phyloP scores from a whole-genome alignment of 2,113 vertebrate species.

The Poeciliopsis prolifica region DNA sequence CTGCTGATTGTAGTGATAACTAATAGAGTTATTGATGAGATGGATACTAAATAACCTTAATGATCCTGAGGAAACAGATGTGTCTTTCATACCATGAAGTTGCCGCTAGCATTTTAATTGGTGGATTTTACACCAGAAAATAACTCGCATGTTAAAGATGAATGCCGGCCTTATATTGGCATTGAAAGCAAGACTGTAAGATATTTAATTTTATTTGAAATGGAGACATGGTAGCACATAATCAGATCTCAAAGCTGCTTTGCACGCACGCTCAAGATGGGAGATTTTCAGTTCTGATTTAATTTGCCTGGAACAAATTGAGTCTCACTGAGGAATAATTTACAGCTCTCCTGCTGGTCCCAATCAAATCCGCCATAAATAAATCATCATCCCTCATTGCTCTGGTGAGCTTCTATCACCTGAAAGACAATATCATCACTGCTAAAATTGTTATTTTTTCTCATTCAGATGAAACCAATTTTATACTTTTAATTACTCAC shows the following conservation, averaged over 20 bases:
- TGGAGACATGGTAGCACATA: conserved; percentile 54
- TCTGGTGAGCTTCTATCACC: conserved; percentile 7
- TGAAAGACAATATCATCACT: background rate
- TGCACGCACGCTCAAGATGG: conserved; percentile 40
- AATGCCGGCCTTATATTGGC: background rate
- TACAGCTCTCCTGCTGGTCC: conserved; percentile 56
- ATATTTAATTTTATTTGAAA: conserved; percentile 56
- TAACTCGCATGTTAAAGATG: conserved; percentile 1
- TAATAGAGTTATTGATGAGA: background rate
- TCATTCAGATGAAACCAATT: background rate
- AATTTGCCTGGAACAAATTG: conserved; percentile 72
- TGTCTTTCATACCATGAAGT: background rate
- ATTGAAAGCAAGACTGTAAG: conserved; percentile 4
- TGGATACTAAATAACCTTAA: background rate
- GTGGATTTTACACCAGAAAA: background rate
- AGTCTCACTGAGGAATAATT: conserved; percentile 62
- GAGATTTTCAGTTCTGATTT: conserved; percentile 63
- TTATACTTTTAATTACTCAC: background rate
- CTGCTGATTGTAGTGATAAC: background rate
- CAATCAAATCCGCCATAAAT: conserved; percentile 57
- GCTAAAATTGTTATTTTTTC: conserved; percentile 2
- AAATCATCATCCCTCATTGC: conserved; percentile 27
- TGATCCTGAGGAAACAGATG: background rate
- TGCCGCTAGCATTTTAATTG: background rate
- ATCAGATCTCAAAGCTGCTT: conserved; percentile 65